These are phyloP conservation scores for Epinephelus cyanopodus DNA, from an alignment of 2,113 vertebrate species.

Conservation along the genomic window DNA sequence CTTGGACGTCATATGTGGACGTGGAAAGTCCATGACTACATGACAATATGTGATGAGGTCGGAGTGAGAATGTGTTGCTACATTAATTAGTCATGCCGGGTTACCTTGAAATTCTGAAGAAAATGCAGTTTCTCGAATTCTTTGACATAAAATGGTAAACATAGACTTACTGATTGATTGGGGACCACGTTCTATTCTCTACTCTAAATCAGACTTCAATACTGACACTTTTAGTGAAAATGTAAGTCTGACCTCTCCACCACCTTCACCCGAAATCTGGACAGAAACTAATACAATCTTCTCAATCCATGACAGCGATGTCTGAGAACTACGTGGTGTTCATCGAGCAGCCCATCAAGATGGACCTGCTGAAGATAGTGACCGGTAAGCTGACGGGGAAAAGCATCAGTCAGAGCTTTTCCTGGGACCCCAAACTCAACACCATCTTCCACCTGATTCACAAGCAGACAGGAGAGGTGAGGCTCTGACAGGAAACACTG, in stretches of 20 bases:
- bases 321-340: constrained; percentile 92
- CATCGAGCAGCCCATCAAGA: constrained; percentile 91
- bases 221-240: too few relatives aligned
- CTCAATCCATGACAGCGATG: constrained; percentile 85
- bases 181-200: too few relatives aligned
- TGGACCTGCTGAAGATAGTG: constrained; percentile 88
- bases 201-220: neutral
- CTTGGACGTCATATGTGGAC: too few relatives aligned
- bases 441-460: constrained; percentile 89
- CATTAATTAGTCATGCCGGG: too few relatives aligned
- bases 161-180: too few relatives aligned
- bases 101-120: too few relatives aligned
- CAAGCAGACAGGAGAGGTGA: constrained; percentile 90
- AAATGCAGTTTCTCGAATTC: too few relatives aligned
- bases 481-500: neutral
- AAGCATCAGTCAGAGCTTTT: constrained; percentile 82
- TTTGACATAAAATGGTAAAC: too few relatives aligned
- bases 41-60: too few relatives aligned
- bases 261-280: neutral
- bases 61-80: too few relatives aligned
- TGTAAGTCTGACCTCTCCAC: neutral
- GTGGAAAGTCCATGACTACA: too few relatives aligned
- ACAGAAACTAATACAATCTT: neutral
- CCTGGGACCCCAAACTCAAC: constrained; percentile 88
- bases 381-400: constrained; percentile 85